Conservation (phyloP, 2,888 invertebrate species). For the Craniophora ligustri region DNA sequence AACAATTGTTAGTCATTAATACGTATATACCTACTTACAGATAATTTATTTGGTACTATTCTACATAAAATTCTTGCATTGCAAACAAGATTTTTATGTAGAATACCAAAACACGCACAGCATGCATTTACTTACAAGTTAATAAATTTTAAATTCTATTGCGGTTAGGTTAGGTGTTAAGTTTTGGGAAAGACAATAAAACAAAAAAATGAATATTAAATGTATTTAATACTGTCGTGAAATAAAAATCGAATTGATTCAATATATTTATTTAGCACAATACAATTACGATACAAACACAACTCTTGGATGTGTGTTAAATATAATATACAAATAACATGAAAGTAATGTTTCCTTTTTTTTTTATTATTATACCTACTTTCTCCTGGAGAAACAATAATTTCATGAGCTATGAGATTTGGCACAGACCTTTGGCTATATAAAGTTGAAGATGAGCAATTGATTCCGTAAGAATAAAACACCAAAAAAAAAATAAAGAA, state of each 20-base stretch:
- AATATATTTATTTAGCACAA: slow-evolving; percentile 61
- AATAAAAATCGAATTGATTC: slow-evolving; percentile 50
- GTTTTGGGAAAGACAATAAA: slow-evolving; percentile 22
- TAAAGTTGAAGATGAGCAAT: slow-evolving; percentile 39
- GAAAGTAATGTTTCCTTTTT: slow-evolving; percentile 2
- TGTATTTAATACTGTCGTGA: slow-evolving; percentile 18
- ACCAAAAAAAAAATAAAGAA: slow-evolving; percentile 30
- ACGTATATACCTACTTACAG: slow-evolving; percentile 2
- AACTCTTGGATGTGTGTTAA: slow-evolving; percentile 34
- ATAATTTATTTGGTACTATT: slow-evolving; percentile 16
- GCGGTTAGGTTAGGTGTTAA: not conserved
- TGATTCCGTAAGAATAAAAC: slow-evolving; percentile 11
- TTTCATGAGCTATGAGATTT: slow-evolving; percentile 53
- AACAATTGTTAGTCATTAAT: slow-evolving; percentile 46
- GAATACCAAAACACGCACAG: too few relatives aligned
- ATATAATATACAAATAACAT: slow-evolving; percentile 24
- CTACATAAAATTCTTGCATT: slow-evolving; percentile 23
- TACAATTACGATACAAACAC: slow-evolving; percentile 50
- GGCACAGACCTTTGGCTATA: slow-evolving; percentile 55
- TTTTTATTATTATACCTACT: slow-evolving; percentile 2
- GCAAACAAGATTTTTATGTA: too few relatives aligned
- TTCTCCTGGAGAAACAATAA: slow-evolving; percentile 51
- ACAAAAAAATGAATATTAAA: slow-evolving; percentile 20
- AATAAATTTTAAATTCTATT: not conserved
- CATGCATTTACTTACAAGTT: slow-evolving; percentile 24